These are phyloP conservation scores for Caerostris extrusa DNA, from an alignment of 1,140 invertebrate species.

Conservation along the genomic window DNA sequence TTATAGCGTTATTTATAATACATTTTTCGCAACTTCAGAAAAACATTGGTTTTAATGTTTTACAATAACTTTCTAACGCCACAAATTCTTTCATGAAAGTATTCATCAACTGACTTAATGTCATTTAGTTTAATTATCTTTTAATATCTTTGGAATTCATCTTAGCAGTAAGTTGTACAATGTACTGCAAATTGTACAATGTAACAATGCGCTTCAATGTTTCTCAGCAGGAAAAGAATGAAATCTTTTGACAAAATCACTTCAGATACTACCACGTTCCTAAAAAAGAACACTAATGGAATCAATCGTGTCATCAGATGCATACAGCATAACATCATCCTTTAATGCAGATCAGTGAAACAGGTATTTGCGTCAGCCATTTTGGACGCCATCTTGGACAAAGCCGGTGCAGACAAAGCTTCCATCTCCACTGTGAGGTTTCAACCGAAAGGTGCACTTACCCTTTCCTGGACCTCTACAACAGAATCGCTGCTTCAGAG, in stretches of 20 bases:
- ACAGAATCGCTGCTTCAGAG: conserved; percentile 84
- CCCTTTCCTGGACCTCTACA: conserved; percentile 51
- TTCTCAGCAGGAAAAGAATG: background rate
- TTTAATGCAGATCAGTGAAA: conserved; percentile 57
- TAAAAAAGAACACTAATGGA: too few species aligned
- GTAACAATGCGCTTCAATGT: background rate
- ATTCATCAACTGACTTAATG: too few species aligned
- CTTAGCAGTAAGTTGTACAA: too few species aligned
- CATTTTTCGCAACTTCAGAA: too few species aligned
- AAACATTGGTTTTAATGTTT: too few species aligned
- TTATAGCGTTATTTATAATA: too few species aligned
- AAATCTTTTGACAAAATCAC: background rate
- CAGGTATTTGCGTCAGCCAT: background rate
- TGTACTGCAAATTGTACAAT: too few species aligned
- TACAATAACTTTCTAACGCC: too few species aligned
- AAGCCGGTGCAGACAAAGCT: conserved; percentile 64
- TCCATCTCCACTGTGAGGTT: conserved; percentile 60
- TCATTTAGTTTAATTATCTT: too few species aligned
- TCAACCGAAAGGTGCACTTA: conserved; percentile 67
- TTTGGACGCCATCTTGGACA: conserved; percentile 55
- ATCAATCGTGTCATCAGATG: background rate
- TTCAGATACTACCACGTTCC: background rate
- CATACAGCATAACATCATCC: background rate
- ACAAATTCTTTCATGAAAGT: too few species aligned
- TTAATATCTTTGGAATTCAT: too few species aligned